A percentile compares a stretch with the other conserved stretches of the same genome.
Evolutionary conservation across 2,113 vertebrate genomes (phyloP).

Genomic region (Callorhinus ursinus): DNA sequence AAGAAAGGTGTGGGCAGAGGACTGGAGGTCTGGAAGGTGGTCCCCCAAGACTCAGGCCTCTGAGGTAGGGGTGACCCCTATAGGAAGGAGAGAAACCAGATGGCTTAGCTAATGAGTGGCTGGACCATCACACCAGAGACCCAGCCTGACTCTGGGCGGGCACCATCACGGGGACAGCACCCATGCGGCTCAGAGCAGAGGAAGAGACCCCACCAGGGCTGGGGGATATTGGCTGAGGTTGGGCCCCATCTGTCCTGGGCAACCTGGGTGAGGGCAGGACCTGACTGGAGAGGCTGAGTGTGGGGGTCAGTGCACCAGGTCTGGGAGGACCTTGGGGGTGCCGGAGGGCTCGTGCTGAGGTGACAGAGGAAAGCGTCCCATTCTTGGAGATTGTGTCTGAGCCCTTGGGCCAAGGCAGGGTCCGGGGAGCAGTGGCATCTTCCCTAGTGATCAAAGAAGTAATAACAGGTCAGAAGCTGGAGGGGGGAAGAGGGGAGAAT

Average conservation of each 20-base stretch:
- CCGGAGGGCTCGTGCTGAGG: conserved; percentile 84
- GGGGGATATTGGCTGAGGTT: conserved; percentile 82
- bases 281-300: conserved; percentile 78
- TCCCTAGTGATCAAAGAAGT: conserved; percentile 85
- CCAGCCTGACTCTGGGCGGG: conserved; percentile 93
- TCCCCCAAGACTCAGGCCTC: not conserved
- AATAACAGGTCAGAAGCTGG: not conserved
- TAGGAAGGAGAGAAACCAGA: not conserved
- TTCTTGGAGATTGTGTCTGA: conserved; percentile 93
- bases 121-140: conserved; percentile 89
- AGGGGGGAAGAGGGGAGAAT: not conserved
- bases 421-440: conserved; percentile 92
- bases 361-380: conserved; percentile 93
- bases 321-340: conserved; percentile 62
- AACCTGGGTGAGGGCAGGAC: conserved; percentile 82
- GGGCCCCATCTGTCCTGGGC: conserved; percentile 82
- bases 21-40: not conserved
- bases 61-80: not conserved
- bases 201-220: conserved; percentile 72
- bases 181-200: conserved; percentile 91
- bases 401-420: conserved; percentile 92
- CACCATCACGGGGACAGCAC: conserved; percentile 93
- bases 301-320: conserved; percentile 69
- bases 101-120: not conserved
- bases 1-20: not conserved